Evolutionary conservation across 2,113 vertebrate genomes (phyloP).

Genomic region (Aptenodytes patagonicus): DNA sequence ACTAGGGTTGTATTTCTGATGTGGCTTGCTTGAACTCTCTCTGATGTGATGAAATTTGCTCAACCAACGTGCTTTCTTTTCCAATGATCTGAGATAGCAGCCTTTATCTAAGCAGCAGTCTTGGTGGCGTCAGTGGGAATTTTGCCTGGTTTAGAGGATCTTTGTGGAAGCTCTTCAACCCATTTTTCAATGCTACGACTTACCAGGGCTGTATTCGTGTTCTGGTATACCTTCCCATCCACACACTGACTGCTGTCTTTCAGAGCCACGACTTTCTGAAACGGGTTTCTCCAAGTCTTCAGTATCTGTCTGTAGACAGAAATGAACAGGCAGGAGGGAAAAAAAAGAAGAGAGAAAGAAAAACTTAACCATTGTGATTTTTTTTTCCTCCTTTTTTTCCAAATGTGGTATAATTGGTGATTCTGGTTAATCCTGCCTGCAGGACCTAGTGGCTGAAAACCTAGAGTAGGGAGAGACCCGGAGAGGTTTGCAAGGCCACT

Average conservation of each 20-base stretch:
- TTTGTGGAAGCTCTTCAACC: background rate
- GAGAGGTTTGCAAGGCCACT: background rate
- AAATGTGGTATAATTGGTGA: background rate
- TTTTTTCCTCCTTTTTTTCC: background rate
- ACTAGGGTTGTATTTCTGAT: background rate
- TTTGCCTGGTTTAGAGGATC: background rate
- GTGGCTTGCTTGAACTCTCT: background rate
- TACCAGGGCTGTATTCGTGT: background rate
- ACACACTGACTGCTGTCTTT: background rate
- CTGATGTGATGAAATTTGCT: background rate
- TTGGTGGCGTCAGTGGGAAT: slow-evolving; percentile 21
- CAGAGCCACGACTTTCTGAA: background rate
- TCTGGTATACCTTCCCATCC: background rate
- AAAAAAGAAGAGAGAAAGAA: background rate
- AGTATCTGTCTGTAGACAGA: background rate
- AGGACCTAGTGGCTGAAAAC: background rate
- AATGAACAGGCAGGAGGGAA: rapidly evolving
- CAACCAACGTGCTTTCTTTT: background rate
- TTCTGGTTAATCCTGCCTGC: background rate
- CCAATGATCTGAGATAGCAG: background rate
- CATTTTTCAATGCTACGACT: background rate
- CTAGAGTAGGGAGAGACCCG: background rate
- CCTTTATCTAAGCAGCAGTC: slow-evolving; percentile 30
- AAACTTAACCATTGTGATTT: background rate
- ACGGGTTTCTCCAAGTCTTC: background rate